A percentile compares a stretch with the other conserved stretches of the same genome.
These are phyloP conservation scores for Astropecten irregularis DNA, from an alignment of 53 echinoderm and acorn worm genomes.

Conservation along the genomic window DNA sequence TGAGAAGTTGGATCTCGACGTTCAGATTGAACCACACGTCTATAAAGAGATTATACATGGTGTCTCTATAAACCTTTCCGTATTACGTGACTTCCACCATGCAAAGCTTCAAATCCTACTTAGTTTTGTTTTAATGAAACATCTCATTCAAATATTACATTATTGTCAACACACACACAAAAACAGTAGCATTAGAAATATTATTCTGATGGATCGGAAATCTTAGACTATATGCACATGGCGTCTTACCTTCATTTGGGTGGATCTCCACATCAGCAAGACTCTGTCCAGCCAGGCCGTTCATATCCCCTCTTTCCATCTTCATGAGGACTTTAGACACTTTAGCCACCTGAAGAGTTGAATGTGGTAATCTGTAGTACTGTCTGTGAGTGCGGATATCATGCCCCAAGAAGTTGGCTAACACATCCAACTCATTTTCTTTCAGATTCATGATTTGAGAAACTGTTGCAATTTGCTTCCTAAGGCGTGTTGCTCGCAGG, in stretches of 20 bases:
- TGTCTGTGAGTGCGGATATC: not conserved
- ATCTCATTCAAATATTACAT: too few species aligned
- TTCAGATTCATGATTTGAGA: slow-evolving; percentile 69
- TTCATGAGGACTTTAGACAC: slow-evolving; percentile 63
- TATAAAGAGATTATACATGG: too few species aligned
- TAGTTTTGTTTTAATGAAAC: too few species aligned
- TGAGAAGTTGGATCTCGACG: too few species aligned
- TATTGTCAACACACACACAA: too few species aligned
- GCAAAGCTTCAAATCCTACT: too few species aligned
- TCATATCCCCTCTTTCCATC: slow-evolving; percentile 60
- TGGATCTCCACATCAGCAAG: slow-evolving; percentile 61
- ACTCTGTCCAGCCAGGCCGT: slow-evolving; percentile 63
- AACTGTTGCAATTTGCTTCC: slow-evolving; percentile 73
- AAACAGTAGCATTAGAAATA: too few species aligned
- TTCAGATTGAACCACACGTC: too few species aligned
- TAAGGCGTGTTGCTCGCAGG: slow-evolving; percentile 62
- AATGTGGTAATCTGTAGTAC: slow-evolving; percentile 52
- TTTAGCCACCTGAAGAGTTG: slow-evolving; percentile 63
- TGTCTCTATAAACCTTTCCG: too few species aligned
- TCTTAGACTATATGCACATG: too few species aligned
- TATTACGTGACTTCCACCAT: too few species aligned
- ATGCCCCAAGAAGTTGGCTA: slow-evolving; percentile 3
- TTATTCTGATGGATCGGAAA: too few species aligned
- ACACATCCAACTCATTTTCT: not conserved
- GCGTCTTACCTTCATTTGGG: slow-evolving; percentile 59